Evolutionary conservation across 2,888 invertebrate species (phyloP).

Genomic region (Scaptomyza reducta): DNA sequence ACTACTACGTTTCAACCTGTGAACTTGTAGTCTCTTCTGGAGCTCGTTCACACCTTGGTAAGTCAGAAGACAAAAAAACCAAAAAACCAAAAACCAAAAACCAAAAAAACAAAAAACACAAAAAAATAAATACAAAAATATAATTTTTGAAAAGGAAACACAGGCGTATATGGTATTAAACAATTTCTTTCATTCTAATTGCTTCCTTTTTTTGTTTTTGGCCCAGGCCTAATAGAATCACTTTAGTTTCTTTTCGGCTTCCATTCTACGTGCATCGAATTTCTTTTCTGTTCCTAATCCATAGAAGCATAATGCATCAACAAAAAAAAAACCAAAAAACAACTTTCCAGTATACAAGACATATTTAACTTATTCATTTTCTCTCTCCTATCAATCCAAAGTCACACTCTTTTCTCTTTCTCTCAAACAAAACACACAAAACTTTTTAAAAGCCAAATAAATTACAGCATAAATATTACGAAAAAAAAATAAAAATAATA

Average conservation of each 20-base stretch:
- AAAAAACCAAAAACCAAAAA: slow-evolving; percentile 50
- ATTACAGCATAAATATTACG: slow-evolving; percentile 22
- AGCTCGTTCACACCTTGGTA: slow-evolving; percentile 99
- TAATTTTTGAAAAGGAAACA: slow-evolving; percentile 57
- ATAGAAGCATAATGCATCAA: slow-evolving; percentile 50
- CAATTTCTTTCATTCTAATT: slow-evolving; percentile 20
- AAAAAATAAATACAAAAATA: slow-evolving; percentile 53
- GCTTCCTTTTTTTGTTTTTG: slow-evolving; percentile 7
- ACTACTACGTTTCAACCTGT: slow-evolving; percentile 70
- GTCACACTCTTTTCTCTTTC: neutral
- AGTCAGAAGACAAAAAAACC: slow-evolving; percentile 85
- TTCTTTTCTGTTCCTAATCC: slow-evolving; percentile 37
- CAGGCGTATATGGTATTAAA: slow-evolving; percentile 58
- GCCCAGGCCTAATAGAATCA: slow-evolving; percentile 44
- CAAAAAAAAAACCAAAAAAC: slow-evolving; percentile 16
- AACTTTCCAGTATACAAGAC: slow-evolving; percentile 41
- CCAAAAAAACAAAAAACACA: slow-evolving; percentile 84
- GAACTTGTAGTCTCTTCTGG: slow-evolving; percentile 96
- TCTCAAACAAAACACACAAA: slow-evolving; percentile 13
- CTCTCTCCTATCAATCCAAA: slow-evolving; percentile 10
- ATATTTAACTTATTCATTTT: slow-evolving; percentile 6
- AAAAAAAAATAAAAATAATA: neutral
- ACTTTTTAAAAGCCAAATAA: slow-evolving; percentile 3
- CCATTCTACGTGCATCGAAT: slow-evolving; percentile 40
- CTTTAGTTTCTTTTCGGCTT: slow-evolving; percentile 33